Base-by-base conservation (phyloP, 2,888 invertebrate species). In the Shargacucullia verbasci region DNA sequence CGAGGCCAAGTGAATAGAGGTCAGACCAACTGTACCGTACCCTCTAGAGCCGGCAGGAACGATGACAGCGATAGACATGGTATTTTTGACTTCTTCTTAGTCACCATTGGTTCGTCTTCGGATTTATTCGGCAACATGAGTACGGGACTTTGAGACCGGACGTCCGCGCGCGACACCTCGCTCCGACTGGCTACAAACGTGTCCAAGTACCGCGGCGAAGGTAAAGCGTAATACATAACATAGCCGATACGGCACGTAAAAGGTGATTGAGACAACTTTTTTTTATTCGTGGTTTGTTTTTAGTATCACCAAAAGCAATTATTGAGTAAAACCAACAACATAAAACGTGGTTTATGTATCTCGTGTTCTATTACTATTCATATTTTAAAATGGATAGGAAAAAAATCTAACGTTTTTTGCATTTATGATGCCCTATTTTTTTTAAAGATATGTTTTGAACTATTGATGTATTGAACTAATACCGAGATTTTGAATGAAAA, bases 31-130 rank as follows among this genome's bases (percentile, higher is more conserved):
- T 78, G 54, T 69, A 75, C 76, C 83, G 86, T 92, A 94, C 94
- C 94, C 93, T 94, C 94, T 80, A 94, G 76, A 56, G 92, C 92
- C 75, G 94, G 94, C 60, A 94, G 90, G 79, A 94, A 91, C 59
- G 93, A 88, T 13, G 92, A 89, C 68, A 94, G 81, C 65, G 94
- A 93, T 61, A 94, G 86, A 78, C 94, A 94, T 85, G 94, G 92
- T 88, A 94, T 92, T 87, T 92, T 93, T 50, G 89, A 90, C 78
- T 92, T 92, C 90, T 93, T 94, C 87, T 94, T 94, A 82, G 90
- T 86, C 66, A 93, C 92, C 91, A 92, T 91, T 50, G 88, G 83
- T 69, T 92, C 92, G 84, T 90, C 89, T 67, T 90, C 90, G 41
- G 88, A 79, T 77, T 90, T 91, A 76, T 81, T 90, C 76, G 91